phyloP scores from a whole-genome alignment of 1,140 invertebrate genomes.

The Meteorus sp. region DNA sequence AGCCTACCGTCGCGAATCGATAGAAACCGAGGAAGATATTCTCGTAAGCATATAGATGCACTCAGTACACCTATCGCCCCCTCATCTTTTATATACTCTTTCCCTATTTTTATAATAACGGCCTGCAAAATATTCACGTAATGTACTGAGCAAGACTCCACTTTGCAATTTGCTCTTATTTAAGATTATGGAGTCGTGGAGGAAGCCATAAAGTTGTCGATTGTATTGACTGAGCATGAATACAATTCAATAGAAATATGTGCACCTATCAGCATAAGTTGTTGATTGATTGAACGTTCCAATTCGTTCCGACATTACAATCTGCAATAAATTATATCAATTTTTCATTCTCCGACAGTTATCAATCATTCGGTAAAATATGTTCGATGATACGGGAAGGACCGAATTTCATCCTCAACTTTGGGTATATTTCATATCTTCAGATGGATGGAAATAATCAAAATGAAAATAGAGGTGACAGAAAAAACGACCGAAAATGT shows the following conservation, averaged over 20 bases:
- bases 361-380: no score
- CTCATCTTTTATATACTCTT: neutral
- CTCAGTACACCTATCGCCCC: no score
- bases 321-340: no score
- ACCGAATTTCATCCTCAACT: no score
- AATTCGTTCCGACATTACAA: no score
- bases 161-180: conserved; percentile 15
- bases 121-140: conserved; percentile 12
- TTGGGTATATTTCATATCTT: no score
- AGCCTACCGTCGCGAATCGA: conserved; percentile 28
- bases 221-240: no score
- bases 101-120: neutral
- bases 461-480: no score
- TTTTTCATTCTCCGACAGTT: no score
- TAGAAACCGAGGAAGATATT: conserved; percentile 17
- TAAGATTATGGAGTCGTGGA: conserved; percentile 10
- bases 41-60: neutral
- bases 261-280: neutral
- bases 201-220: neutral
- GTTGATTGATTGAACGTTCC: neutral
- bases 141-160: neutral
- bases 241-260: neutral
- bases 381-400: no score
- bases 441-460: no score
- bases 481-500: neutral